phyloP scores from a whole-genome alignment of 2,797 vertebrate species.

The Cyclura pinguis region DNA sequence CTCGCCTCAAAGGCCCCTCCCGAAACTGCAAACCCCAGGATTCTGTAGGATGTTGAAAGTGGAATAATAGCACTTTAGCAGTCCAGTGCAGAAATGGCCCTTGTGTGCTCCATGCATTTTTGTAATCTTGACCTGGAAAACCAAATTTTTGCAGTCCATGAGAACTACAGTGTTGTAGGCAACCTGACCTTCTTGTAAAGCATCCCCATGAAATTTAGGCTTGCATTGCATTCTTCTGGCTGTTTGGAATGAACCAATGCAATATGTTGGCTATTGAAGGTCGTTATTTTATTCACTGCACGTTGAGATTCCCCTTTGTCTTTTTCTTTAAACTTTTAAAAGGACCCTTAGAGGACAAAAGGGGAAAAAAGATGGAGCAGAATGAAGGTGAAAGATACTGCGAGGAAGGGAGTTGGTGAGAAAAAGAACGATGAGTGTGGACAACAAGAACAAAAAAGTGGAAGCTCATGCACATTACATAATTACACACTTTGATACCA shows the following conservation, averaged over 20 bases:
- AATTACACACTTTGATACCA: too few species aligned
- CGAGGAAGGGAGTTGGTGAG: not conserved
- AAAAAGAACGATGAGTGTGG: not conserved
- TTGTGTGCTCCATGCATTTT: not conserved
- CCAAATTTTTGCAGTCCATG: not conserved
- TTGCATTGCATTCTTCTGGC: not conserved
- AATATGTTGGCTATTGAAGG: not conserved
- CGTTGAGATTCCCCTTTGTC: not conserved
- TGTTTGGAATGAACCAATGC: not conserved
- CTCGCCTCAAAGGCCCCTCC: too few species aligned
- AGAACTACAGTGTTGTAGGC: not conserved
- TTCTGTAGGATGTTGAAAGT: too few species aligned
- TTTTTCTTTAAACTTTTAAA: not conserved
- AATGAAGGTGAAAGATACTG: not conserved
- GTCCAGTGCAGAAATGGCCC: too few species aligned
- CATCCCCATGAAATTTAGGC: not conserved
- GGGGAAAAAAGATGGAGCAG: not conserved
- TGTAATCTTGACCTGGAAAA: not conserved
- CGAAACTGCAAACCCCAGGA: too few species aligned
- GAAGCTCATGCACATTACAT: too few species aligned
- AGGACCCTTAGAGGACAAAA: not conserved
- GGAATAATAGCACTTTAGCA: too few species aligned
- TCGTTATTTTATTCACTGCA: not conserved
- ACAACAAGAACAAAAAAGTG: not conserved
- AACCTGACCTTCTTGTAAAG: not conserved